These are phyloP conservation scores for Drosophila ercepeae DNA, from an alignment of 1,140 invertebrate genomes.

Conservation along the genomic window DNA sequence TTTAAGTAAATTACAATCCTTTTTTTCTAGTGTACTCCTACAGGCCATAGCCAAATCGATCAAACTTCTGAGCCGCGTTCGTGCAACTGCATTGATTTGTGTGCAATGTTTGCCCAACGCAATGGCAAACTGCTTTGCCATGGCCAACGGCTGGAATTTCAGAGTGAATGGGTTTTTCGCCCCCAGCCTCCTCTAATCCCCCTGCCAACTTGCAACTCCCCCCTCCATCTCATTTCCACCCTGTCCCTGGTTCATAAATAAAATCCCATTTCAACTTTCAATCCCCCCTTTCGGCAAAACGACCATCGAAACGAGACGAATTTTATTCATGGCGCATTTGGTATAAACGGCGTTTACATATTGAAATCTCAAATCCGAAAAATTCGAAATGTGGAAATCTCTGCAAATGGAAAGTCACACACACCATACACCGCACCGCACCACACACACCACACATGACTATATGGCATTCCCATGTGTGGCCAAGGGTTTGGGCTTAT, in stretches of 20 bases:
- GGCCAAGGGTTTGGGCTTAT: slow-evolving; percentile 67
- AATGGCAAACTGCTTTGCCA: slow-evolving; percentile 31
- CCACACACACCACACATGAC: not conserved
- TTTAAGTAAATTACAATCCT: not conserved
- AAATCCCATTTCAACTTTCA: slow-evolving; percentile 63
- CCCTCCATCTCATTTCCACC: not conserved
- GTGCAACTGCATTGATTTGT: slow-evolving; percentile 63
- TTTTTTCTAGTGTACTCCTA: slow-evolving; percentile 4
- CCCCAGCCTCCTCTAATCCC: not conserved
- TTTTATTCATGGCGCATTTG: slow-evolving; percentile 72
- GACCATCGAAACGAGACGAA: slow-evolving; percentile 61
- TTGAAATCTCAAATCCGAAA: slow-evolving; percentile 63
- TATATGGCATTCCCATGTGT: slow-evolving; percentile 65
- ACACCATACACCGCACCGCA: no score
- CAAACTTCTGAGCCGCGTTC: slow-evolving; percentile 49
- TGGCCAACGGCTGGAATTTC: slow-evolving; percentile 17
- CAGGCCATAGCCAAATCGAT: slow-evolving; percentile 32
- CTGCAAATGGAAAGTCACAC: slow-evolving; percentile 72
- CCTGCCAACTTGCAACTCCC: not conserved
- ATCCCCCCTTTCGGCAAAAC: slow-evolving; percentile 2
- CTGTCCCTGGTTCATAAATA: slow-evolving; percentile 54
- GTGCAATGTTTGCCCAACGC: slow-evolving; percentile 47
- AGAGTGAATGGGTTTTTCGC: slow-evolving; percentile 12
- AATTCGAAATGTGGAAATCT: slow-evolving; percentile 78
- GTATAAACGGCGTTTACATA: slow-evolving; percentile 61